Conservation (phyloP, 2,888 invertebrate genomes). For the Melanchra persicariae region DNA sequence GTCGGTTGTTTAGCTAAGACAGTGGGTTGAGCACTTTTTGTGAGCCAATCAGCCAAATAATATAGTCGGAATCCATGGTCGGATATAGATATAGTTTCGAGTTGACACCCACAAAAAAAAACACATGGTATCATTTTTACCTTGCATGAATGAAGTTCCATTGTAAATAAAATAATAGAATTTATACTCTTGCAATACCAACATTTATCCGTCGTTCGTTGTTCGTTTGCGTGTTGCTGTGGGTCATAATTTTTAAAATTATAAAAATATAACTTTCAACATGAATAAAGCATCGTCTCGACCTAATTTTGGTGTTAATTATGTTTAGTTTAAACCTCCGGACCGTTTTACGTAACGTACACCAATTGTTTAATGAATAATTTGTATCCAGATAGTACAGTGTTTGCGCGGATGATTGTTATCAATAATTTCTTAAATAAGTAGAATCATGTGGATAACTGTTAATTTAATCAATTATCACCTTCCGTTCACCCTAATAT, state of each 20-base stretch:
- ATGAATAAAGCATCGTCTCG: constrained; percentile 49
- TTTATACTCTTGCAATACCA: constrained; percentile 50
- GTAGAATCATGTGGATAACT: constrained; percentile 83
- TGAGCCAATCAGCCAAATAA: too few species aligned
- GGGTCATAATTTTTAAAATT: constrained; percentile 62
- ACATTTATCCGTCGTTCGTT: constrained; percentile 55
- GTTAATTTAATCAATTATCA: constrained; percentile 73
- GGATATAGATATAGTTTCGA: neutral
- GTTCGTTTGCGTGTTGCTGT: constrained; percentile 71
- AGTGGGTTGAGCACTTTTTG: neutral
- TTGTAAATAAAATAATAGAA: neutral
- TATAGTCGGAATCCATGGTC: too few species aligned
- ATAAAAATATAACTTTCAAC: constrained; percentile 55
- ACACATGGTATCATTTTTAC: neutral
- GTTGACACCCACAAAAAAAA: neutral
- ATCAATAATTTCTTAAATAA: constrained; percentile 81
- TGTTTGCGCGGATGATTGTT: constrained; percentile 82
- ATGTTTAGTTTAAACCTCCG: constrained; percentile 45
- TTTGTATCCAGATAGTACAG: constrained; percentile 70
- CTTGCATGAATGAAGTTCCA: neutral
- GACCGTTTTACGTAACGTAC: constrained; percentile 17
- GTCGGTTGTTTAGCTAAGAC: too few species aligned
- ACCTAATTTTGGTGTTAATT: constrained; percentile 44
- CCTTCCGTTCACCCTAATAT: constrained; percentile 67
- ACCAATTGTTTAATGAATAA: constrained; percentile 55